Percentiles rank a stretch among this genome's conserved stretches.
Conservation (phyloP, 2,113 vertebrate species). For the Corvus moneduloides region DNA sequence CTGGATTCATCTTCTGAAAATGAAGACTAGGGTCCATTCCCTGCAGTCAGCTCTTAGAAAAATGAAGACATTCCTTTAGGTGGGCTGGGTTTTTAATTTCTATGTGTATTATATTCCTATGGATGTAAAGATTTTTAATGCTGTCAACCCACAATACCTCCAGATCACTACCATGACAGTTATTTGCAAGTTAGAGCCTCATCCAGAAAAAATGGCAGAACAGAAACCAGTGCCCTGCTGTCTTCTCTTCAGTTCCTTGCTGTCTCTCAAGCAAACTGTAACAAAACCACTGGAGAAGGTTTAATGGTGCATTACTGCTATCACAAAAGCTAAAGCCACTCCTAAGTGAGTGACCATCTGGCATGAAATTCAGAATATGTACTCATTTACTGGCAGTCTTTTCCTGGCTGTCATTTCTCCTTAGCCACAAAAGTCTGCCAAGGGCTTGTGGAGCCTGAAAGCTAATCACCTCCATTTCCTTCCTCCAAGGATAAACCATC, state of each 20-base stretch:
- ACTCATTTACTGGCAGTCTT: not conserved
- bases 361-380: not conserved
- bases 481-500: not conserved
- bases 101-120: too few relatives aligned
- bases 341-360: not conserved
- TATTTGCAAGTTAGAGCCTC: not conserved
- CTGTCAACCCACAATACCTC: not conserved
- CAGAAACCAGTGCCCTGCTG: not conserved
- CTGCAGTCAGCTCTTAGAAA: not conserved
- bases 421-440: not conserved
- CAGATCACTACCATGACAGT: not conserved
- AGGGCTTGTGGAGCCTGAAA: not conserved
- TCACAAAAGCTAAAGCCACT: not conserved
- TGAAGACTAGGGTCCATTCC: not conserved
- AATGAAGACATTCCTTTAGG: not conserved
- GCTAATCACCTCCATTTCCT: not conserved
- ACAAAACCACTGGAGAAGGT: not conserved
- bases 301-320: not conserved
- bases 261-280: not conserved
- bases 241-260: not conserved
- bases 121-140: not conserved
- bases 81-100: not conserved
- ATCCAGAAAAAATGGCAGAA: not conserved
- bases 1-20: not conserved
- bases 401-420: not conserved